Evolutionary conservation across 1,140 invertebrate species (phyloP), one percentile per base, ranked within the genome.

Genomic region (Theocolax elegans): DNA sequence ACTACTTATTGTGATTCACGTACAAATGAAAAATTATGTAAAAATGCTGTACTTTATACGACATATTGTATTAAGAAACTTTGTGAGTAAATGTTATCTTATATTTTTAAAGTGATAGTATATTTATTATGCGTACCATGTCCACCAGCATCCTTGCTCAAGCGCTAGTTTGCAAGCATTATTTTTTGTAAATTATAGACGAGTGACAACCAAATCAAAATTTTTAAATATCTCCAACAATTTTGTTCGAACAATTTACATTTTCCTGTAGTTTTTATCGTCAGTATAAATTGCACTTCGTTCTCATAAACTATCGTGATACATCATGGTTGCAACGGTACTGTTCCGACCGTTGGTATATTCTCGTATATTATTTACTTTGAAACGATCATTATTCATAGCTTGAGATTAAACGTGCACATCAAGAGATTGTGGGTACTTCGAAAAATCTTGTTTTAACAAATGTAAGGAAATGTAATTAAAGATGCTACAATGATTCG

Each of bases 1-100:
- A 60, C 53, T n/a, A 35, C 10, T 38, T 38, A 71, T 71, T 71
- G 69, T 71, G 69, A 71, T 71, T 60, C 42, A 44, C 31, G 62
- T 71, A 71, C 69, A 71, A 65, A 69, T 54, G 6, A 19, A 71
- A 65, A 65, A 42, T 53, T 59, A 7, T 71, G 69, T 71, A 71
- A 59, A 63, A 53, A 49, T 51, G 25, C 38, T 65, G 35, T 71
- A 60, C 21, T 67, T 65, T 71, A 51, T 59, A 71, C 31, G 13
- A 48, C 44, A 35, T 58, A 65, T 27, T 65, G 69, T 65, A 71
- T 65, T 65, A 42, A 71, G 46, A 59, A 46, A 51, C 49, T 60
- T 75, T 76, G 74, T 79, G 76, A 80, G 76, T 80, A 79, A 79
- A 81, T 75, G 73, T 80, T 79, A 73, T 77, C 66, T 59, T 74